These are phyloP conservation scores for Yponomeuta sedellus DNA, from an alignment of 2,888 invertebrate genomes.

Conservation along the genomic window DNA sequence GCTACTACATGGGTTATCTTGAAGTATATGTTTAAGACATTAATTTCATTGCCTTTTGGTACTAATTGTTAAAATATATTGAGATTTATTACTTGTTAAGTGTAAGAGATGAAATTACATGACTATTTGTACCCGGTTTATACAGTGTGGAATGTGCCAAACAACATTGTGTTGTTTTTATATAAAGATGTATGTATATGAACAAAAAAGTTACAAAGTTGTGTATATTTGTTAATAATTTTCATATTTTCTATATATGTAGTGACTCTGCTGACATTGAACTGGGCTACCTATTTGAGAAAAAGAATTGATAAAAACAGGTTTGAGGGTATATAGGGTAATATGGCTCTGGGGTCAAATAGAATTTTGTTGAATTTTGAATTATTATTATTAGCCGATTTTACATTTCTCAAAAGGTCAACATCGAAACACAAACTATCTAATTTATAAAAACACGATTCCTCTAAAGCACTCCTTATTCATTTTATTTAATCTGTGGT, in stretches of 20 bases:
- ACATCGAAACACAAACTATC: no score
- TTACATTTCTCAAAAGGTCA: no score
- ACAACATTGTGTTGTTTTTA: slow-evolving; percentile 2
- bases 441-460: no score
- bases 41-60: slow-evolving; percentile 1
- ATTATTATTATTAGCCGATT: no score
- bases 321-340: no score
- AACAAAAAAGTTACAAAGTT: neutral
- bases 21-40: neutral
- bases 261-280: neutral
- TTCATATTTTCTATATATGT: neutral
- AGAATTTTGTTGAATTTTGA: no score
- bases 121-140: neutral
- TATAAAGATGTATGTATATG: neutral
- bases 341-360: no score
- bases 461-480: no score
- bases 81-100: slow-evolving; percentile 11
- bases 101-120: slow-evolving; percentile 6
- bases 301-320: no score
- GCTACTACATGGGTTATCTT: slow-evolving; percentile 2
- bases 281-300: no score
- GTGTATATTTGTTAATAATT: neutral
- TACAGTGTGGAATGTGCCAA: slow-evolving; percentile 6
- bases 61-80: slow-evolving; percentile 5
- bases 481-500: no score